Evolutionary conservation across 2,797 vertebrate genomes (phyloP), one percentile per base, ranked within the genome.

Genomic region (Aphelocoma californica): DNA sequence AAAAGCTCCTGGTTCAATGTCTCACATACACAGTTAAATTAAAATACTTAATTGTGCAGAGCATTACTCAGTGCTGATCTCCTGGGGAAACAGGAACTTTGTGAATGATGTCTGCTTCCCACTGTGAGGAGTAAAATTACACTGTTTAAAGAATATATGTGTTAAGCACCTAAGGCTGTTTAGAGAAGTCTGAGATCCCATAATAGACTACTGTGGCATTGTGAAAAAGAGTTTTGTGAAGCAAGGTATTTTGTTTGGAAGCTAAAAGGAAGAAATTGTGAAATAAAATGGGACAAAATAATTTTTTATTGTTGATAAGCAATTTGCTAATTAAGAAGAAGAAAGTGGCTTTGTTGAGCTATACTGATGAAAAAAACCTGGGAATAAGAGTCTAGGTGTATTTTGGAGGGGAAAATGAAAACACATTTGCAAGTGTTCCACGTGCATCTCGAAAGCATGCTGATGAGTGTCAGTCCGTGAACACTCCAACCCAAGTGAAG

Each of bases 81-180:
- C 77, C 82, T 51, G 73, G 82, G 92, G 73, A 92, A 96, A 81
- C 1, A 70, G 29, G 42, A 88, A 73, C 64, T 90, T 95, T 91
- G 71, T 91, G 90, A 94, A 96, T 92, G 92, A 88, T 86, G 36
- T 32, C 77, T 92, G 48, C 87, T 86, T 91, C 85, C 85, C 82
- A 79, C 62, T 77, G 58, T 61, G 73, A 91, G 51, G 45, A 88
- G 48, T 79, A 81, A 95, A 92, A 81, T 90, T 40, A 53, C 56
- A 64, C 77, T 92, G 25, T 70, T 96, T 86, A 65, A 91, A 94
- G 62, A 80, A 75, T 86, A 47, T 50, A 90, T 47, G 32, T 82
- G 45, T 92, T 88, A 91, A 91, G 34, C 18, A 78, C n/a, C 62
- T 77, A 48, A 73, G 56, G 42, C 77, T 88, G 32, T 88, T 93